phyloP scores from a whole-genome alignment of 2,797 vertebrate genomes.

The Xiphorhynchus erythropygius region DNA sequence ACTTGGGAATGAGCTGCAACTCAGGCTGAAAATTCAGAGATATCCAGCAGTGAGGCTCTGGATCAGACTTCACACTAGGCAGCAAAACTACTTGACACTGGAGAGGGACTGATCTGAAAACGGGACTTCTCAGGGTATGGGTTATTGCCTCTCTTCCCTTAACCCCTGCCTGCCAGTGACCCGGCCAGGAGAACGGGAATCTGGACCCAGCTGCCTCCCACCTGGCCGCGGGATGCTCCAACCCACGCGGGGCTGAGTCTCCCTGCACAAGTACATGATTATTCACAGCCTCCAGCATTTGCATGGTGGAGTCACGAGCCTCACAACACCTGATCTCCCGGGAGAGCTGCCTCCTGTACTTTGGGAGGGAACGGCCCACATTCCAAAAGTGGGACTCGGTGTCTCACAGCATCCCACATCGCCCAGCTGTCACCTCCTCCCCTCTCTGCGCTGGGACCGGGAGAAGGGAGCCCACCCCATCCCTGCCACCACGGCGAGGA shows the following conservation, averaged over 20 bases:
- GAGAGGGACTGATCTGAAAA: not conserved
- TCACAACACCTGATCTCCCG: constrained; percentile 63
- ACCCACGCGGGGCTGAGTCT: constrained; percentile 44
- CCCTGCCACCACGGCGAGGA: not conserved
- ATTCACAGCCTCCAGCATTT: constrained; percentile 59
- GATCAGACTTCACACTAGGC: not conserved
- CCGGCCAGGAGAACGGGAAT: not conserved
- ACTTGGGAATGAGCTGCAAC: not conserved
- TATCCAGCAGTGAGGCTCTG: not conserved
- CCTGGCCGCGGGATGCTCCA: constrained; percentile 34
- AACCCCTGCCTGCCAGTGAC: not conserved
- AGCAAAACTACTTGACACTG: not conserved
- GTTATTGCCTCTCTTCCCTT: not conserved
- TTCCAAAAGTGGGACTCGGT: constrained; percentile 42
- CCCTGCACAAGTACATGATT: constrained; percentile 53
- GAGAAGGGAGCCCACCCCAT: not conserved
- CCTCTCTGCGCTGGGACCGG: not conserved
- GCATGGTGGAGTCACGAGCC: constrained; percentile 60
- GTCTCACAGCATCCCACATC: constrained; percentile 64
- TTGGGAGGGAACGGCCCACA: constrained; percentile 54
- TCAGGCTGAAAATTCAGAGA: not conserved
- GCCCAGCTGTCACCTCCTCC: constrained; percentile 49
- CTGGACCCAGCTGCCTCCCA: not conserved
- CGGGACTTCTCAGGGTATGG: rapidly evolving
- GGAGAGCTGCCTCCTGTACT: constrained; percentile 59